These are phyloP conservation scores for Lucilia sericata DNA, from an alignment of 1,140 invertebrate genomes.

Conservation along the genomic window DNA sequence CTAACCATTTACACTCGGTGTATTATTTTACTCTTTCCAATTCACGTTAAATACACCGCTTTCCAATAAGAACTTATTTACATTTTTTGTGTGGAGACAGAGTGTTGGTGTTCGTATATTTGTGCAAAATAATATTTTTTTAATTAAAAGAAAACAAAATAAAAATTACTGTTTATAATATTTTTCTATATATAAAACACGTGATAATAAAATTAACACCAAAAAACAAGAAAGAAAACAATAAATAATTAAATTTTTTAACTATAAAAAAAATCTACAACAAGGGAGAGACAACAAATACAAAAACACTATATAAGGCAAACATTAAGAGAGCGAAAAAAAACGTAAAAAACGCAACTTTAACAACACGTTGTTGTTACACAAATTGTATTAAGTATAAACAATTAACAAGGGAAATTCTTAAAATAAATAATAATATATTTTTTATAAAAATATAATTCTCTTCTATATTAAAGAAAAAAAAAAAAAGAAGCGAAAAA, in stretches of 20 bases:
- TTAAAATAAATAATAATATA: neutral
- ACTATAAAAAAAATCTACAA: neutral
- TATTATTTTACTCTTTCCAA: constrained; percentile 29
- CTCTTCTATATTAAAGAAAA: neutral
- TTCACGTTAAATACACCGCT: constrained; percentile 36
- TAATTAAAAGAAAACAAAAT: constrained; percentile 29
- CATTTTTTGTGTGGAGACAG: constrained; percentile 38
- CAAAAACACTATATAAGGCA: neutral
- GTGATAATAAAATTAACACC: constrained; percentile 32
- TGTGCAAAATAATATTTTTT: constrained; percentile 37
- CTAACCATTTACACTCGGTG: constrained; percentile 23
- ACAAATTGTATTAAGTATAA: neutral
- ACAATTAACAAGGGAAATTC: neutral
- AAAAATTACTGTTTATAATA: constrained; percentile 8
- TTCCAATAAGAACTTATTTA: constrained; percentile 44
- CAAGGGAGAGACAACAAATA: neutral
- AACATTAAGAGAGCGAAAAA: neutral
- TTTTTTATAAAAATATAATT: neutral
- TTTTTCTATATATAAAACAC: neutral
- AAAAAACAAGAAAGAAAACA: constrained; percentile 4
- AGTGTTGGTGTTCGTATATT: constrained; percentile 23
- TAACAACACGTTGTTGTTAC: neutral
- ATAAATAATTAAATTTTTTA: neutral
- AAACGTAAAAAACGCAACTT: neutral
- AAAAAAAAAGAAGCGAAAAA: constrained; percentile 29